phyloP scores from a whole-genome alignment of 2,113 vertebrate species.

The human region GRCh38 chrX:117845501-117846000 shows the following conservation, averaged over 20 bases:
- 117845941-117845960: not conserved
- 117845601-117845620: not conserved
- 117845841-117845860: not conserved
- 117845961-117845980: not conserved
- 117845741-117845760: not conserved
- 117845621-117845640: not conserved
- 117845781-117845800: not conserved
- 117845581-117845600: not conserved
- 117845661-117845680: not conserved
- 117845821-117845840: not conserved
- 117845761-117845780: not conserved
- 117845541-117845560: not conserved
- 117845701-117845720: not conserved
- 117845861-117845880: not conserved
- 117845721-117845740: not conserved
- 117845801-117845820: not conserved
- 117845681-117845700: not conserved
- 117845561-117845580: not conserved
- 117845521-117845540: not conserved
- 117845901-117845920: not conserved
- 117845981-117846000: not conserved
- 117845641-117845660: not conserved
- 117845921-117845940: not conserved
- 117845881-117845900: not conserved
- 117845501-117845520: not conserved